Evolutionary conservation across 2,797 vertebrate species (phyloP).

Genomic region (Sebastes dallii): DNA sequence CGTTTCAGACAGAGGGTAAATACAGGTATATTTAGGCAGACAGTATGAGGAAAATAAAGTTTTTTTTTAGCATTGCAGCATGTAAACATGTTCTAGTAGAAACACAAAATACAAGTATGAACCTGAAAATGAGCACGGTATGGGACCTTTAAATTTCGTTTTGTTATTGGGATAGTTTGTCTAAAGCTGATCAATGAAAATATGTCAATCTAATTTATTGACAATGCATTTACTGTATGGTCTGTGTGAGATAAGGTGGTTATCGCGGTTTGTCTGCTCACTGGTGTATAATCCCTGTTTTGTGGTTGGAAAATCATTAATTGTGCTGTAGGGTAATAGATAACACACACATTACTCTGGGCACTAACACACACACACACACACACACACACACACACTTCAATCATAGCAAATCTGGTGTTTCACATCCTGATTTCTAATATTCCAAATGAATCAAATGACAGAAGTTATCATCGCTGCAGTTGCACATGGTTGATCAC

Average conservation of each 20-base stretch:
- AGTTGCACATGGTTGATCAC: constrained; percentile 33
- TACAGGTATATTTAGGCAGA: no score
- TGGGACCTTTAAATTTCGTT: not conserved
- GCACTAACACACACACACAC: constrained; percentile 11
- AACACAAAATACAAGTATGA: no score
- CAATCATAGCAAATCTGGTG: constrained; percentile 15
- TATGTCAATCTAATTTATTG: constrained; percentile 48
- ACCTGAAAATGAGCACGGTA: not conserved
- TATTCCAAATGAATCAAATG: constrained; percentile 43
- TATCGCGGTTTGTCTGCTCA: constrained; percentile 42
- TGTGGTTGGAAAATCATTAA: constrained; percentile 50
- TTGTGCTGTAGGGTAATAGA: constrained; percentile 54
- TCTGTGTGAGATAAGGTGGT: constrained; percentile 53
- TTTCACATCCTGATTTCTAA: constrained; percentile 35
- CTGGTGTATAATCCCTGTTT: constrained; percentile 49
- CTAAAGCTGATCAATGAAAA: constrained; percentile 53
- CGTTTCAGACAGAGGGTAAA: no score
- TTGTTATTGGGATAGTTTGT: constrained; percentile 35
- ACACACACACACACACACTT: not conserved
- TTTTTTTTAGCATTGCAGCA: no score
- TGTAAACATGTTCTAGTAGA: no score
- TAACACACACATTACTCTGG: constrained; percentile 23
- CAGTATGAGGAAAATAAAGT: no score
- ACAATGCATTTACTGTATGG: constrained; percentile 31
- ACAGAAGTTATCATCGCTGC: constrained; percentile 20